Evolutionary conservation across 92 coral and sea anemone species (phyloP).

Genomic region (Porites divaricata): DNA sequence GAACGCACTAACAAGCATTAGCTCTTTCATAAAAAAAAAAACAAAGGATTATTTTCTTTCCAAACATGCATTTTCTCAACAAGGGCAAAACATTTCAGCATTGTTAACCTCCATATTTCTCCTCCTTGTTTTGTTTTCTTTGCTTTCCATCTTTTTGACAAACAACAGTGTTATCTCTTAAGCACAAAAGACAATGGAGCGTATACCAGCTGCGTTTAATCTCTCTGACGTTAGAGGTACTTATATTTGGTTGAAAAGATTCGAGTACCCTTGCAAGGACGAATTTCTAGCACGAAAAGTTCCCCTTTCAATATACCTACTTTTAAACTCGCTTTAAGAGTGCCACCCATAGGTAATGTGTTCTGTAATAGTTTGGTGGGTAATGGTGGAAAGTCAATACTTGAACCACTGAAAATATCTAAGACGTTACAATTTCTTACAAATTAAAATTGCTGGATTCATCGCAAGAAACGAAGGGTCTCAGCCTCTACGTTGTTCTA

Average conservation of each 20-base stretch:
- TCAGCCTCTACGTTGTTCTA: too few species aligned
- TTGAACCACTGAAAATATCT: too few species aligned
- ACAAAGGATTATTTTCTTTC: slow-evolving; percentile 1
- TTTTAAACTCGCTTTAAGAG: background rate
- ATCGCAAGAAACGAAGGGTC: too few species aligned
- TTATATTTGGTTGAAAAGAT: background rate
- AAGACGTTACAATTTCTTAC: too few species aligned
- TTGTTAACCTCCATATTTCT: background rate
- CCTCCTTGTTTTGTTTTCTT: slow-evolving; percentile 21
- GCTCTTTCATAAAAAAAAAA: background rate
- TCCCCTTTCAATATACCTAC: background rate
- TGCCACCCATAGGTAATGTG: background rate
- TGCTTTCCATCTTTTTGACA: background rate
- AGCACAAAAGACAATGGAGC: background rate
- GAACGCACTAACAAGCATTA: background rate
- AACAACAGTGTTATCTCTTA: background rate
- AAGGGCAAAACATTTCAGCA: slow-evolving; percentile 2
- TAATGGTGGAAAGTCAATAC: too few species aligned
- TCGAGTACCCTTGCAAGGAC: background rate
- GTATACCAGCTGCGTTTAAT: background rate
- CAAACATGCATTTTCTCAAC: background rate
- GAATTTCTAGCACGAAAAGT: background rate
- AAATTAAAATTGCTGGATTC: too few species aligned
- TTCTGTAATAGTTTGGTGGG: too few species aligned
- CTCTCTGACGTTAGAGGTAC: background rate